These are phyloP conservation scores for Patella vulgata DNA, from an alignment of 1,140 invertebrate genomes.

Conservation along the genomic window DNA sequence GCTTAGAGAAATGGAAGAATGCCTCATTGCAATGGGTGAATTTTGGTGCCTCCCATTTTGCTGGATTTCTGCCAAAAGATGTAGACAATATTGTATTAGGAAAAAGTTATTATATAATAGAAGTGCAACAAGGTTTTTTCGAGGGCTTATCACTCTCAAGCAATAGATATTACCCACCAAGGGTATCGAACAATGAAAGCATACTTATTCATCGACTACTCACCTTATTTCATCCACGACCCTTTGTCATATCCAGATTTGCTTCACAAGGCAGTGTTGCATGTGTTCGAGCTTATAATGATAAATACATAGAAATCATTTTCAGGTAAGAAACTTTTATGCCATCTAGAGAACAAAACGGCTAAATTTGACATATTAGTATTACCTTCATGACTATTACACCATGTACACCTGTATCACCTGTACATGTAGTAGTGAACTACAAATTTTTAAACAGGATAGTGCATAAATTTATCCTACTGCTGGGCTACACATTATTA, in stretches of 20 bases:
- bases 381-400: too few species aligned
- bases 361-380: too few species aligned
- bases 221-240: constrained; percentile 61
- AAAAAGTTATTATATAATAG: constrained; percentile 41
- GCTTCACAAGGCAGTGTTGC: constrained; percentile 61
- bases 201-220: constrained; percentile 50
- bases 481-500: too few species aligned
- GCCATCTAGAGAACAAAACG: too few species aligned
- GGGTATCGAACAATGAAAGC: constrained; percentile 31
- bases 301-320: constrained; percentile 61
- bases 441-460: too few species aligned
- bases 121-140: constrained; percentile 17
- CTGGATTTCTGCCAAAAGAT: constrained; percentile 46
- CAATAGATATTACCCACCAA: constrained; percentile 56
- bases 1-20: constrained; percentile 53
- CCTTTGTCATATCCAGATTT: constrained; percentile 63
- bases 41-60: constrained; percentile 50
- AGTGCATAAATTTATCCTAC: too few species aligned
- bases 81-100: constrained; percentile 28
- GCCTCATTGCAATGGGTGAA: constrained; percentile 33
- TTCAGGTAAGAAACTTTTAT: constrained; percentile 59
- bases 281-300: constrained; percentile 56
- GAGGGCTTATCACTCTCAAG: constrained; percentile 33
- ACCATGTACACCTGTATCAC: too few species aligned
- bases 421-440: too few species aligned